Base-by-base conservation (phyloP, 2,113 vertebrate genomes). In the Tychaedon coryphoeus region DNA sequence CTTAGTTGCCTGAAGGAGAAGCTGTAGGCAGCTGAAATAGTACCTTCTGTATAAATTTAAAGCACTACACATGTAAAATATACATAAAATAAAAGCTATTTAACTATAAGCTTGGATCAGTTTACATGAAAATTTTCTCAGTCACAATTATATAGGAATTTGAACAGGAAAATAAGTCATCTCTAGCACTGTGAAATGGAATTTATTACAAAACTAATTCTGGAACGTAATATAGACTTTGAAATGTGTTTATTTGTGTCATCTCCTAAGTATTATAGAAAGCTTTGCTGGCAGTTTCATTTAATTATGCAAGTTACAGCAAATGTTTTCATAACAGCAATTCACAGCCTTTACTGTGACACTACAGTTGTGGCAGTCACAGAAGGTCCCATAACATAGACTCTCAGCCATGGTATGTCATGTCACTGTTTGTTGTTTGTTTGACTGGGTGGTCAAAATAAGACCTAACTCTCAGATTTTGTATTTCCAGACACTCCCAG, bases 261-360 rank as follows among this genome's bases (percentile, higher is more conserved):
- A 86, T 97, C 86, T 96, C 73, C 65, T 84, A 94, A 86, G 87
- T 94, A 95, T 97, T 97, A 97, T 96, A 98, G 96, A 97, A 97
- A 95, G 96, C 97, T 96, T 98, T 97, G 85, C 95, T 97, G 93
- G 95, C 97, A 97, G 93, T 97, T 98, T 96, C 80, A 61, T 98
- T 98, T 98, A 98, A 98, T 98, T 98, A 98, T 97, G 97, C 97
- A 97, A 97, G 97, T 98, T 97, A 95, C 93, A 83, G 94, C 98
- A 97, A 98, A 98, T 98, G 97, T 98, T 98, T 98, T 98, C 98
- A 98, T 98, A 98, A 98, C 98, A 98, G 98, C 97, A 97, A 96
- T 98, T 98, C 97, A 97, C 98, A 97, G 97, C 93, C 98, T 97
- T 96, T 90, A 10, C 86, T 95, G 96, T 98, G 97, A 97, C 98